Conservation (phyloP, 2,797 vertebrate genomes). For the Furcifer pardalis region DNA sequence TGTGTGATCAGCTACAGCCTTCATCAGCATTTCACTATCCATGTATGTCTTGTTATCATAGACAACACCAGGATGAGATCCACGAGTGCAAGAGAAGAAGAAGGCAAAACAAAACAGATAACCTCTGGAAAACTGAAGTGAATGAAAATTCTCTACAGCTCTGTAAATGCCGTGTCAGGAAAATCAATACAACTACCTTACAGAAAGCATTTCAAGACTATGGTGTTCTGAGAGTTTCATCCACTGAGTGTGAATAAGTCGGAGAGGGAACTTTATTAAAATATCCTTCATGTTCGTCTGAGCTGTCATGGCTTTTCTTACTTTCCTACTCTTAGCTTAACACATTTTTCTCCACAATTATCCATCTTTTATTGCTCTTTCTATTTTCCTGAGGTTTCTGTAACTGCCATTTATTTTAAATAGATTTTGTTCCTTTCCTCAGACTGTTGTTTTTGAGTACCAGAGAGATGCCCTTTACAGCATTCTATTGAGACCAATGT, state of each 20-base stretch:
- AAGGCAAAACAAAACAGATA: neutral
- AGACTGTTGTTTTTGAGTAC: neutral
- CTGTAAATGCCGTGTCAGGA: neutral
- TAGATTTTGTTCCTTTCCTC: constrained; percentile 34
- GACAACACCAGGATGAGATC: neutral
- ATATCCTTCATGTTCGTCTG: neutral
- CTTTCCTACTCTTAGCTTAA: neutral
- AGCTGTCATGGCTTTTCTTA: neutral
- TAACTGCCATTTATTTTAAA: constrained; percentile 24
- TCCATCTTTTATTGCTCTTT: constrained; percentile 6
- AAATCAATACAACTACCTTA: neutral
- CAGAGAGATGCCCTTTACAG: neutral
- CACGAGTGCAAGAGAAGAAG: constrained; percentile 18
- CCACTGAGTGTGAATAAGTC: neutral
- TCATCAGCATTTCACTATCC: neutral
- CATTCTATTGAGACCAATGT: neutral
- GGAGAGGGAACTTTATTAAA: constrained; percentile 20
- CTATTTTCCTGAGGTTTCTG: constrained; percentile 22
- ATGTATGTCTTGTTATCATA: neutral
- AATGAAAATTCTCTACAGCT: neutral
- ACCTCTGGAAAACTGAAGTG: neutral
- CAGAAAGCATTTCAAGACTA: neutral
- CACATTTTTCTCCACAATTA: neutral
- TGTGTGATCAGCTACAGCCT: neutral
- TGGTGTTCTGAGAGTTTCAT: neutral